phyloP scores from a whole-genome alignment of 2,113 vertebrate species.

The Ictalurus punctatus region DNA sequence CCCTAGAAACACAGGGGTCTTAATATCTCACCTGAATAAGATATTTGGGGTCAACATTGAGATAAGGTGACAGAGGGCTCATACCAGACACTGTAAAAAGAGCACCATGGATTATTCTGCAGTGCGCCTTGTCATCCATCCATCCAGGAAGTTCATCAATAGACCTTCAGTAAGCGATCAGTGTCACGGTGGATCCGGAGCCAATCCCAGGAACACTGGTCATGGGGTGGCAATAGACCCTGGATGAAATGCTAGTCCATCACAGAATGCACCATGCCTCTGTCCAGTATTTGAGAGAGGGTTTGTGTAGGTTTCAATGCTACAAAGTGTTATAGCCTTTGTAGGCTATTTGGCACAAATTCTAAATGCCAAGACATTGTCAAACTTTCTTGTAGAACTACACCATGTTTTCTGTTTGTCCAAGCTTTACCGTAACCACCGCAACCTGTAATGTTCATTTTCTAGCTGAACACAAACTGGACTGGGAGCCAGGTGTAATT shows the following conservation, averaged over 20 bases:
- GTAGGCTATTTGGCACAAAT: neutral
- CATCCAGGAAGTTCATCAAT: neutral
- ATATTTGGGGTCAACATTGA: slow-evolving; percentile 84
- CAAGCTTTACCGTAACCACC: neutral
- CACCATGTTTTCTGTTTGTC: neutral
- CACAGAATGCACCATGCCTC: neutral
- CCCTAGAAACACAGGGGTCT: neutral
- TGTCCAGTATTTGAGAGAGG: neutral
- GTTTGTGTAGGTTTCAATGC: neutral
- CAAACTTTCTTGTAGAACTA: neutral
- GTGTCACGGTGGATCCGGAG: neutral
- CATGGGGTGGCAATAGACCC: neutral
- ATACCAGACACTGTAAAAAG: slow-evolving; percentile 80
- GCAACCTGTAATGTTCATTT: neutral
- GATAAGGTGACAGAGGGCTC: slow-evolving; percentile 84
- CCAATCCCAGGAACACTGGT: neutral
- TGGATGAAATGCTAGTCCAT: neutral
- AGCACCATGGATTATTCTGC: slow-evolving; percentile 14
- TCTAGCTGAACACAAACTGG: neutral
- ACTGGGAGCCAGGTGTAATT: neutral
- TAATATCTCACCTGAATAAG: slow-evolving; percentile 77
- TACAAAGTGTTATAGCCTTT: neutral
- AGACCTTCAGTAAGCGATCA: neutral
- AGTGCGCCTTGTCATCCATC: neutral
- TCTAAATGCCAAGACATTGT: neutral